phyloP scores from a whole-genome alignment of 2,797 vertebrate species.

The Malurus splendens region DNA sequence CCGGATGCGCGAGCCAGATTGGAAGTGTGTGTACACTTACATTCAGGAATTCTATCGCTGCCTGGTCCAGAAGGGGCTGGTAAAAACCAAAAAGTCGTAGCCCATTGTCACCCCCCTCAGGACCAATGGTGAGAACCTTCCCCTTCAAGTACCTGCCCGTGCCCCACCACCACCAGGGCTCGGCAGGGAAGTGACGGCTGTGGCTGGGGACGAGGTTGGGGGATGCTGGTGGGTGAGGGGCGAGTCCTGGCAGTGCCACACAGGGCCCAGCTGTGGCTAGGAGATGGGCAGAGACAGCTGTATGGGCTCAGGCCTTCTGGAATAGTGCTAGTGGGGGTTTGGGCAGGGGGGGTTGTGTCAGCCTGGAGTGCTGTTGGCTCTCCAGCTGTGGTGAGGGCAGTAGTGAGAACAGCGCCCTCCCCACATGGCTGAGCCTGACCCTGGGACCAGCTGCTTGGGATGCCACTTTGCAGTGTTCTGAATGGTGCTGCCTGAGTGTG shows the following conservation, averaged over 20 bases:
- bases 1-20: conserved; percentile 97
- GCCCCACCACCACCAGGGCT: neutral
- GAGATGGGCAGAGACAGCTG: neutral
- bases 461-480: neutral
- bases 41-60: conserved; percentile 99
- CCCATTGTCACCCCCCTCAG: conserved; percentile 66
- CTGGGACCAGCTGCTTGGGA: neutral
- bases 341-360: neutral
- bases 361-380: neutral
- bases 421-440: neutral
- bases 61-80: conserved; percentile 98
- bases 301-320: neutral
- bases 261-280: neutral
- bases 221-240: neutral
- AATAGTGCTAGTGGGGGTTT: neutral
- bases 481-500: neutral
- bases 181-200: neutral
- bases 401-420: neutral
- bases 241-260: accelerated
- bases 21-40: conserved; percentile 99
- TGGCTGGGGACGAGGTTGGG: neutral
- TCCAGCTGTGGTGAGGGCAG: neutral
- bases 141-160: neutral
- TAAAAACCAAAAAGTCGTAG: conserved; percentile 99
- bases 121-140: conserved; percentile 87